Conservation (phyloP, 1,140 invertebrate species). For the Oppia nitens region DNA sequence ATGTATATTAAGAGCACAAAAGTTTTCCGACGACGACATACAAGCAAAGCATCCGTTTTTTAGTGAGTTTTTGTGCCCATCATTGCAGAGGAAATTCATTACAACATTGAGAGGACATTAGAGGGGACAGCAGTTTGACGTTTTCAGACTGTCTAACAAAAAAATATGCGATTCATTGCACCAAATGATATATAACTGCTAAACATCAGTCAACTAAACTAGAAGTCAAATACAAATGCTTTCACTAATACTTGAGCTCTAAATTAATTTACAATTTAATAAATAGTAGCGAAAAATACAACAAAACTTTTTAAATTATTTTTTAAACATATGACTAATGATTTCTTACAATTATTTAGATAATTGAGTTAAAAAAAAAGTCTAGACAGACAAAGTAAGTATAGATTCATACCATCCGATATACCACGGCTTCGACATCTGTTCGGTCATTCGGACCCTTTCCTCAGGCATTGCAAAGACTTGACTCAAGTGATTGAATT, state of each 20-base stretch:
- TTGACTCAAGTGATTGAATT: conserved; percentile 51
- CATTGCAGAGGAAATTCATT: conserved; percentile 1
- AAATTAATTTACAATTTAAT: too few relatives aligned
- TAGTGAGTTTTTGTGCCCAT: neutral
- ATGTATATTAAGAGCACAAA: neutral
- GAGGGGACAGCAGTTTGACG: too few relatives aligned
- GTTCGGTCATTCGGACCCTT: conserved; percentile 32
- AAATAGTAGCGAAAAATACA: too few relatives aligned
- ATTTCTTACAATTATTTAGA: too few relatives aligned
- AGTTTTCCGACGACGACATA: neutral
- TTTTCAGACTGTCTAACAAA: too few relatives aligned
- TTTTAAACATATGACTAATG: too few relatives aligned
- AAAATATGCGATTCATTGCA: too few relatives aligned
- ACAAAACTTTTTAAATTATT: too few relatives aligned
- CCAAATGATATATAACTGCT: too few relatives aligned
- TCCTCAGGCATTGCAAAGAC: conserved; percentile 47
- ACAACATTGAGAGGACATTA: neutral
- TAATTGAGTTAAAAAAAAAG: neutral
- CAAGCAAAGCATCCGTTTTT: neutral
- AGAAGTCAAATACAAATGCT: too few relatives aligned
- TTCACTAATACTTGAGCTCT: too few relatives aligned
- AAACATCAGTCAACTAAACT: too few relatives aligned
- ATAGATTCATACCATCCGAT: conserved; percentile 60
- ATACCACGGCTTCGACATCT: conserved; percentile 50
- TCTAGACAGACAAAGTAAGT: neutral